phyloP scores from a whole-genome alignment of 2,797 vertebrate species.

The Danio albolineatus region DNA sequence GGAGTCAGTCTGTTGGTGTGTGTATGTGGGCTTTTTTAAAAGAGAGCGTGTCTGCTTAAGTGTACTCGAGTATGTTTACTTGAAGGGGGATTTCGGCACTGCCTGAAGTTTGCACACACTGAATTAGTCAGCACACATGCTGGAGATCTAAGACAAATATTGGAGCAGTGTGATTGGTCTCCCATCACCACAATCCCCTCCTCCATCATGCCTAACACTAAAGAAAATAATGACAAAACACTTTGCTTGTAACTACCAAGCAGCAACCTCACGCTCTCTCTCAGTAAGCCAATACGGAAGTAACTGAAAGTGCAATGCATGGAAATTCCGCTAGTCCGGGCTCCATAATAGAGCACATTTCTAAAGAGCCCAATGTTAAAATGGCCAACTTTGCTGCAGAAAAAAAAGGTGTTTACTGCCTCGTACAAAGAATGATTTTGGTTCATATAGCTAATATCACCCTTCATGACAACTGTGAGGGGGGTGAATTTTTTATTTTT shows the following conservation, averaged over 20 bases:
- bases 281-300: too few relatives aligned
- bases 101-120: constrained; percentile 36
- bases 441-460: too few relatives aligned
- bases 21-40: constrained; percentile 13
- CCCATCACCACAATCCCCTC: not conserved
- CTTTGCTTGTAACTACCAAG: not conserved
- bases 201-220: not conserved
- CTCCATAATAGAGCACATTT: too few relatives aligned
- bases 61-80: constrained; percentile 38
- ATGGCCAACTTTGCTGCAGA: too few relatives aligned
- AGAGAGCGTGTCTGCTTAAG: constrained; percentile 42
- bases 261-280: too few relatives aligned
- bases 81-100: constrained; percentile 32
- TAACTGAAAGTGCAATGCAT: too few relatives aligned
- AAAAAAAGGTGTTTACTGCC: too few relatives aligned
- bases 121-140: constrained; percentile 24
- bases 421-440: too few relatives aligned
- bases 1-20: constrained; percentile 42
- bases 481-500: too few relatives aligned
- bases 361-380: too few relatives aligned
- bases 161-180: not conserved
- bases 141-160: constrained; percentile 15
- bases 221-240: not conserved
- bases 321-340: too few relatives aligned
- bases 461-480: too few relatives aligned